A percentile compares a stretch with the other conserved stretches of the same genome.
Conservation (phyloP, 2,113 vertebrate genomes). For the Phycodurus eques region DNA sequence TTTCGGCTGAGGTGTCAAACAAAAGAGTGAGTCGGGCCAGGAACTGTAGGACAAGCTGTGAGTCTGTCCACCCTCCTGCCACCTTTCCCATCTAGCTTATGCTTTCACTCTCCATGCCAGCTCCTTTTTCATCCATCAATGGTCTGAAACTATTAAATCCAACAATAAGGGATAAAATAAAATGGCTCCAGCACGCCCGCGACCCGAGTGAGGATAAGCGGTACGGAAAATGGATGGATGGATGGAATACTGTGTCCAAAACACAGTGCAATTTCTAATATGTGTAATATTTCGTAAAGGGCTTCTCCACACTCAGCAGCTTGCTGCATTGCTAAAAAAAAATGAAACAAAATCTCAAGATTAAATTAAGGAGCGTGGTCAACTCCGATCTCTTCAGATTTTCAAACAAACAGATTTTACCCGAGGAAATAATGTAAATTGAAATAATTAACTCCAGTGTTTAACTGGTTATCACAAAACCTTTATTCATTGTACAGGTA, state of each 20-base stretch:
- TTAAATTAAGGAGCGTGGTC: not conserved
- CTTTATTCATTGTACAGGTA: not conserved
- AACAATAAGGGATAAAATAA: not conserved
- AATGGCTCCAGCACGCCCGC: not conserved
- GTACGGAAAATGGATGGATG: too few relatives aligned
- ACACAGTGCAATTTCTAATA: not conserved
- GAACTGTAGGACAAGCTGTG: slow-evolving; percentile 68
- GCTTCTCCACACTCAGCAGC: too few relatives aligned
- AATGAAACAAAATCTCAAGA: too few relatives aligned
- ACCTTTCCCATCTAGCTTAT: slow-evolving; percentile 14
- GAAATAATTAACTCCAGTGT: not conserved
- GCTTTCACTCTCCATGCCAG: slow-evolving; percentile 5
- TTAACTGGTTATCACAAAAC: not conserved
- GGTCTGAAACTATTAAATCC: slow-evolving; percentile 17
- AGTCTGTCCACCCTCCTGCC: slow-evolving; percentile 47
- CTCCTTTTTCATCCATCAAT: slow-evolving; percentile 27
- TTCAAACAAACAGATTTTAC: too few relatives aligned
- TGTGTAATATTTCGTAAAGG: too few relatives aligned
- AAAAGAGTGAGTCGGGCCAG: slow-evolving; percentile 67
- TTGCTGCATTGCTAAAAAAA: too few relatives aligned
- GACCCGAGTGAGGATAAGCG: too few relatives aligned
- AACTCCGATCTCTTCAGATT: too few relatives aligned
- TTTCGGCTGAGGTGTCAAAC: slow-evolving; percentile 73
- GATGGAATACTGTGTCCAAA: not conserved
- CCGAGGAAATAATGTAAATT: not conserved